Evolutionary conservation across 2,888 invertebrate species (phyloP), one percentile per base, ranked within the genome.

Genomic region (Scaptomyza caliginosa): DNA sequence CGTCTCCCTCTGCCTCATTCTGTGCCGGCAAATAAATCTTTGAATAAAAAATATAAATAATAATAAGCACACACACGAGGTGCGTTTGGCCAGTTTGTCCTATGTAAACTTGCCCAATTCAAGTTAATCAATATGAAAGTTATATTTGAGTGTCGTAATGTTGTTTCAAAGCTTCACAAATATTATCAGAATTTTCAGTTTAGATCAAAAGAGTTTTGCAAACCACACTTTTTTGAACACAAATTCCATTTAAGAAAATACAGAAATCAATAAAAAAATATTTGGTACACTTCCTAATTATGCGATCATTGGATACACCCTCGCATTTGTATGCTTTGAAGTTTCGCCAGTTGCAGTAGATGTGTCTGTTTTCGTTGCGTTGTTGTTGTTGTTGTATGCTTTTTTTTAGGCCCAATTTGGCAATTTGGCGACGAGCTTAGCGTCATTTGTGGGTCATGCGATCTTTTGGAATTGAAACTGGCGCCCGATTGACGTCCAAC

Each of bases 401-500:
- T 65, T 65, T 63, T 64, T 67, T 64, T 60, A 64, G 64, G 68
- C 78, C 78, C 87, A 86, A 86, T 86, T 82, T 82, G 75, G 82
- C 72, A 69, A 67, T 68, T 67, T 77, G 42, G 74, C 74, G 65
- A 60, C 48, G 60, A 70, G 60, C 59, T 67, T 51, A 63, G 46
- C 67, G 67, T 55, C 69, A 59, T 82, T 85, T 74, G 68, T 83
- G 86, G 87, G 86, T 85, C 87, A 87, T 38, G 48, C 73, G 78
- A 81, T 84, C 74, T 74, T 34, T 48, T 46, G 66, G 59, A 59
- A 71, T 66, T 52, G 58, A 83, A 74, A 59, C 84, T 84, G 79
- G 79, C 79, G 79, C 83, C 79, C 59, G 49, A 24, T 46, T 64
- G 83, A 64, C 76, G 72, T 57, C 16, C 16, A 23, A 32, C 55